Base-by-base conservation (phyloP, 2,113 vertebrate species). In the Mustelus asterias region DNA sequence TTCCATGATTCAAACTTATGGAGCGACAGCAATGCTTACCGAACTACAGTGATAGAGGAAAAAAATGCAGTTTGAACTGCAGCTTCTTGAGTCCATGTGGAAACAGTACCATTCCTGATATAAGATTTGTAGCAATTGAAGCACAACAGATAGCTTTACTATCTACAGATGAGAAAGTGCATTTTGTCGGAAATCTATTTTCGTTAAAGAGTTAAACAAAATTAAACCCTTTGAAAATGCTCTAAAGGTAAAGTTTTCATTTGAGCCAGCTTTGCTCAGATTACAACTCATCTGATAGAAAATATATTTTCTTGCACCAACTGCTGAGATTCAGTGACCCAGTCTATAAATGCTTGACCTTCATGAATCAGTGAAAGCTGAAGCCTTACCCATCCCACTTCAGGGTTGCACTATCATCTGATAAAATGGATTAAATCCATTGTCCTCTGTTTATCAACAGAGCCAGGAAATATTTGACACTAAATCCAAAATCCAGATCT, bases 401-500 rank as follows among this genome's bases (percentile, higher is more conserved):
- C 65, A 95, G 69, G 94, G 94, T 41, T 54, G 44, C 94, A 95
- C 94, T 72, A 72, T 95, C 69, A 95, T 95, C 94, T 72, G 94
- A 95, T 95, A 76, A 95, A 76, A 54, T 72, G 94, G 94, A 95
- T 95, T 95, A 72, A 95, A 95, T 48, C 94, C 67, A 95, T 95
- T 95, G 94, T 95, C 94, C 94, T 54, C 94, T 72, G 94, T 72
- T 95, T 95, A 95, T 95, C 94, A 95, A 95, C 94, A 95, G 94
- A 95, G 69, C 94, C 94, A 95, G 69, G 94, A 95, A 95, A 95
- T 95, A 95, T 95, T 95, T 95, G 94, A 95, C 69, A 95, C 44
- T 54, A 95, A 95, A 95, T 95, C 94, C 92, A 26, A 48, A 95
- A 95, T 76, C 37, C 44, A 76, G 94, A 95, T 95, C 94, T 95